phyloP scores from a whole-genome alignment of 2,797 vertebrate species.

The Liparis tanakae region DNA sequence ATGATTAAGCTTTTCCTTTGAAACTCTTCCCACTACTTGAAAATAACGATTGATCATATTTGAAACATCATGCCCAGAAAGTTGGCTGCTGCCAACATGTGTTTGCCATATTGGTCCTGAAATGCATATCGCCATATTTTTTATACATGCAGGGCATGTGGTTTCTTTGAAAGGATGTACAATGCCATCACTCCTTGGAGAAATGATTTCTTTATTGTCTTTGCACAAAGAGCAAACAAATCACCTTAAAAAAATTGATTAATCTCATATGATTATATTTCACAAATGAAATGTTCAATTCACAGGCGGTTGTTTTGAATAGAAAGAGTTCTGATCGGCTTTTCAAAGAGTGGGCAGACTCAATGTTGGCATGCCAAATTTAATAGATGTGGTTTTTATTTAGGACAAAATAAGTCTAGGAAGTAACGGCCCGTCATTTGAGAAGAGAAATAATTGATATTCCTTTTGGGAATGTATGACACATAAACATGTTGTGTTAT shows the following conservation, averaged over 20 bases:
- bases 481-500: conserved; percentile 53
- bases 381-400: not conserved
- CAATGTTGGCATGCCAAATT: not conserved
- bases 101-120: conserved; percentile 87
- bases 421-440: conserved; percentile 22
- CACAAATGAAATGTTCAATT: conserved; percentile 14
- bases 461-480: conserved; percentile 31
- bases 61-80: conserved; percentile 83
- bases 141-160: conserved; percentile 49
- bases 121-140: conserved; percentile 65
- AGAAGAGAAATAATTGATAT: conserved; percentile 31
- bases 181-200: conserved; percentile 13
- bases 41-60: conserved; percentile 82
- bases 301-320: not conserved
- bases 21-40: conserved; percentile 87
- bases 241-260: not conserved
- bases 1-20: conserved; percentile 85
- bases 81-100: conserved; percentile 86
- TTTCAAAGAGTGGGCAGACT: not conserved
- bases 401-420: not conserved
- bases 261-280: conserved; percentile 8
- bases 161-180: conserved; percentile 44
- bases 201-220: not conserved
- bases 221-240: not conserved
- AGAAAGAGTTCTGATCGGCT: not conserved